Percentiles rank a stretch among this genome's conserved stretches.
These are phyloP conservation scores for Asobara japonica DNA, from an alignment of 1,140 invertebrate species.

Conservation along the genomic window DNA sequence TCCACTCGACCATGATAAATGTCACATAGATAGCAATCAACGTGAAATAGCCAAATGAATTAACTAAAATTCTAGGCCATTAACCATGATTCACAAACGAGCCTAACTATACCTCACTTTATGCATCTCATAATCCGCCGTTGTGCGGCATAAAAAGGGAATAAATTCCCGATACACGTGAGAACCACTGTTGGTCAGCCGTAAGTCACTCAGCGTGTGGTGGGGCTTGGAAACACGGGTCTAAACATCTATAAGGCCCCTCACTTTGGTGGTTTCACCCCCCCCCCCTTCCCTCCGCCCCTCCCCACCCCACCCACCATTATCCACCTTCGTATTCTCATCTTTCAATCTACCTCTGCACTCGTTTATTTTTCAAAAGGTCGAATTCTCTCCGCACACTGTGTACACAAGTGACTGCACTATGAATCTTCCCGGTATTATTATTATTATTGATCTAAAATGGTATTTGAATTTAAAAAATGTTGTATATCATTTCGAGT, in stretches of 20 bases:
- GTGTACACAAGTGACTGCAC: background rate
- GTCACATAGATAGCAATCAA: no score
- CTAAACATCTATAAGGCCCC: slow-evolving; percentile 26
- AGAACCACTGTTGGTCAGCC: slow-evolving; percentile 52
- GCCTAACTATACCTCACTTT: background rate
- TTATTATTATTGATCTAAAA: no score
- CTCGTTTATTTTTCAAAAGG: slow-evolving; percentile 5
- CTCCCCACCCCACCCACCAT: slow-evolving; percentile 19
- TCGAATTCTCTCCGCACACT: background rate
- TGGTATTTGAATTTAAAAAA: no score
- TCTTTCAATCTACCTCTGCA: slow-evolving; percentile 14
- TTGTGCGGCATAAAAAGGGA: background rate
- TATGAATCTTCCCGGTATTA: background rate
- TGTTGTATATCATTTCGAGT: no score
- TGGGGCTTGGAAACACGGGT: slow-evolving; percentile 39
- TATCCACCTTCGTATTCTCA: slow-evolving; percentile 17
- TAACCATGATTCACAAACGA: background rate
- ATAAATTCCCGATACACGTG: slow-evolving; percentile 24
- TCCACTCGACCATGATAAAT: no score
- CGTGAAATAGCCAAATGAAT: no score
- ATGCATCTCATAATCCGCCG: background rate
- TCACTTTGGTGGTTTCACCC: slow-evolving; percentile 27
- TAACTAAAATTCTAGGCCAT: background rate
- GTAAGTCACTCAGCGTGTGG: slow-evolving; percentile 60
- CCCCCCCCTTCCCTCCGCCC: background rate